Percentiles rank a stretch among this genome's conserved stretches.
Conservation (phyloP, 2,113 vertebrate genomes). For the Crotophaga sulcirostris region DNA sequence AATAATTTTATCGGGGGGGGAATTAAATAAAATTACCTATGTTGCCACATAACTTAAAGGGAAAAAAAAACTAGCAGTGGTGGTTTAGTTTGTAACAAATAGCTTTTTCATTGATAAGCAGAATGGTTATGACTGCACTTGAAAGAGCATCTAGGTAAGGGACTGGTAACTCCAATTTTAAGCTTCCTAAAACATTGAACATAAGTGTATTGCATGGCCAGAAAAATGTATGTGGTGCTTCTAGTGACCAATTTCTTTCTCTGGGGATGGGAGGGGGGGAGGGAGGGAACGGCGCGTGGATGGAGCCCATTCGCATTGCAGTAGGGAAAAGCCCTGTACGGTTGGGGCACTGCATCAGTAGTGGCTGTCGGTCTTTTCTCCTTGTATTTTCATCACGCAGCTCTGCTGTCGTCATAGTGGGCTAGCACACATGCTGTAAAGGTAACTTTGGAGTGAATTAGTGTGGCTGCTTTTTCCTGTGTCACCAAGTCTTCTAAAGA, state of each 20-base stretch:
- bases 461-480: conserved; percentile 30
- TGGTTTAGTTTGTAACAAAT: neutral
- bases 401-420: neutral
- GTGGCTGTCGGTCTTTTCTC: neutral
- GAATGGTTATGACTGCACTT: neutral
- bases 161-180: neutral
- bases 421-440: neutral
- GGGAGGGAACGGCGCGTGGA: neutral
- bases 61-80: neutral
- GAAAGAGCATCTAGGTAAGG: neutral
- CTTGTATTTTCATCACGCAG: neutral
- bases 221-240: neutral
- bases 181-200: conserved; percentile 10
- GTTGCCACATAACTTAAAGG: neutral
- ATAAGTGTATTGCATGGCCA: neutral
- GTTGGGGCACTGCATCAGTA: neutral
- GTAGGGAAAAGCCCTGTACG: neutral
- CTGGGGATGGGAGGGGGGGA: neutral
- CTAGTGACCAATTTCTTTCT: neutral
- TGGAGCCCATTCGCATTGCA: neutral
- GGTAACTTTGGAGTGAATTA: neutral
- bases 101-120: neutral
- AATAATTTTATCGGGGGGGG: neutral
- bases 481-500: neutral
- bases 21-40: neutral